Evolutionary conservation across 2,797 vertebrate species (phyloP).

Genomic region (Glyptemys insculpta): DNA sequence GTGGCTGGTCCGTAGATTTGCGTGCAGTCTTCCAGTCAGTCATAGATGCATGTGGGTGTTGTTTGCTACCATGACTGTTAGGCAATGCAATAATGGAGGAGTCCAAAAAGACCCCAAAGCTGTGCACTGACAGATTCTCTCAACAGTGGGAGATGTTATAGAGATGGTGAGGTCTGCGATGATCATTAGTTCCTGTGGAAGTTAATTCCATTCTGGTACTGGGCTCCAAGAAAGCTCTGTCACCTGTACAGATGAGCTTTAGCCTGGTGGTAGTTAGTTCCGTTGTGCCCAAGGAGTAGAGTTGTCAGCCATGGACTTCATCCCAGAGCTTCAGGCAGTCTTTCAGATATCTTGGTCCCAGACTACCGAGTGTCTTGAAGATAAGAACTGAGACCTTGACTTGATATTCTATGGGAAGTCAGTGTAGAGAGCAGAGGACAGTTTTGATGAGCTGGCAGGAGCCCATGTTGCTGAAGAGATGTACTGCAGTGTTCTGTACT

Average conservation of each 20-base stretch:
- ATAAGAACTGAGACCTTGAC: neutral
- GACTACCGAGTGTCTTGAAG: neutral
- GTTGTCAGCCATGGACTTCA: neutral
- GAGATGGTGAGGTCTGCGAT: neutral
- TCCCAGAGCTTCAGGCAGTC: neutral
- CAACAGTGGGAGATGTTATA: neutral
- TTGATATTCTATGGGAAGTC: neutral
- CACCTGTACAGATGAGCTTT: neutral
- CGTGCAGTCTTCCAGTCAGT: neutral
- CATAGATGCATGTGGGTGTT: neutral
- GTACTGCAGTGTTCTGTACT: neutral
- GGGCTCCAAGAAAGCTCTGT: constrained; percentile 68
- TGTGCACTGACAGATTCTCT: neutral
- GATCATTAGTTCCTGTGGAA: neutral
- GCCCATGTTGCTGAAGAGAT: neutral
- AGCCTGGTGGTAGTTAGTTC: neutral
- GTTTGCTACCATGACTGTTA: neutral
- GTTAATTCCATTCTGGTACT: neutral
- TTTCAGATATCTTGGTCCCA: neutral
- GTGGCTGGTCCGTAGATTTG: neutral
- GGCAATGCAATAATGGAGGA: neutral
- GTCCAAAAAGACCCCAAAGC: neutral
- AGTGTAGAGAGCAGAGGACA: neutral
- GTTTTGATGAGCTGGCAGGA: neutral
- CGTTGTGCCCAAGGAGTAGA: neutral